A percentile compares a stretch with the other conserved stretches of the same genome.
Evolutionary conservation across 2,113 vertebrate genomes (phyloP).

Genomic region (Gila orcuttii): DNA sequence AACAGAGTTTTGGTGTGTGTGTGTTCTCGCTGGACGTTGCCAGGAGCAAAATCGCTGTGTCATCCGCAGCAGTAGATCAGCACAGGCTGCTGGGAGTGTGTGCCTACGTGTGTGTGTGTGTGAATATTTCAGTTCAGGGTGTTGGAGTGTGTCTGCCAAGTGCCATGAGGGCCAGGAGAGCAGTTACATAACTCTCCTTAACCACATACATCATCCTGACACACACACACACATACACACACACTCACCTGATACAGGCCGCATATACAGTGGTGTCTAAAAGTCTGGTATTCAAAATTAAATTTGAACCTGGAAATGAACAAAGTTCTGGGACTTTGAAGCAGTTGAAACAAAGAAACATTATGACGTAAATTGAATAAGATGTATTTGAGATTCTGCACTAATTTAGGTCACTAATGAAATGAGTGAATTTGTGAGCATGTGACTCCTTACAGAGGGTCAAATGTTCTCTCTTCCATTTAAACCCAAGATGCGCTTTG

Average conservation of each 20-base stretch:
- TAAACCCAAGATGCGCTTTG: neutral
- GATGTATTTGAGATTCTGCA: neutral
- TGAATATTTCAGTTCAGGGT: slow-evolving; percentile 66
- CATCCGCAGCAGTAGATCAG: slow-evolving; percentile 76
- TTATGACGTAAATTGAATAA: neutral
- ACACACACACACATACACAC: slow-evolving; percentile 44
- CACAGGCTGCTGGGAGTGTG: slow-evolving; percentile 64
- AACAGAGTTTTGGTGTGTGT: neutral
- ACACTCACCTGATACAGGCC: slow-evolving; percentile 15
- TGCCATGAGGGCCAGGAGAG: slow-evolving; percentile 68
- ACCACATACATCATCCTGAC: slow-evolving; percentile 63
- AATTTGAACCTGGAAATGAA: neutral
- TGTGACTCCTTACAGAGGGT: slow-evolving; percentile 3
- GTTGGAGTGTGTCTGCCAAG: slow-evolving; percentile 66
- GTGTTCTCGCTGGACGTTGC: neutral
- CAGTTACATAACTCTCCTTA: slow-evolving; percentile 72
- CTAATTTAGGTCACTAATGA: neutral
- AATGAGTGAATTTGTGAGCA: slow-evolving; percentile 1
- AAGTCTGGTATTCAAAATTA: neutral
- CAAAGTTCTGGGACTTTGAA: neutral
- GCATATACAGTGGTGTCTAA: neutral
- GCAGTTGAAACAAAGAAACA: neutral
- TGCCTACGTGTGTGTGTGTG: slow-evolving; percentile 48
- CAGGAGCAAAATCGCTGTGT: slow-evolving; percentile 73
- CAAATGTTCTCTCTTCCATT: slow-evolving; percentile 5